Evolutionary conservation across 2,797 vertebrate species (phyloP).

Genomic region (Sebastes melanostomus): DNA sequence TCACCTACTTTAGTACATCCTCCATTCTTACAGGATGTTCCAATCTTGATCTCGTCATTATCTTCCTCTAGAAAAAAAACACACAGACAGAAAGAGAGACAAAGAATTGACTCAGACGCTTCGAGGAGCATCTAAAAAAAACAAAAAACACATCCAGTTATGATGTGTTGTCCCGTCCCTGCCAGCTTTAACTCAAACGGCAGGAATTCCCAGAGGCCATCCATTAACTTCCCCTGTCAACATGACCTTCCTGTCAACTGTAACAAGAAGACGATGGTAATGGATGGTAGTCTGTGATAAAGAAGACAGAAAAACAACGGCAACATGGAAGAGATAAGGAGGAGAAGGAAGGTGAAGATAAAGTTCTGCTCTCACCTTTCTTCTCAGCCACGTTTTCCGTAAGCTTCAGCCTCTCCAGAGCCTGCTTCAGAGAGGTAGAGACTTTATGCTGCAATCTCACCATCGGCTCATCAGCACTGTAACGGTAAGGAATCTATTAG

Average conservation of each 20-base stretch:
- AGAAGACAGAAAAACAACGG: background rate
- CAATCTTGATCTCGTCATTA: conserved; percentile 91
- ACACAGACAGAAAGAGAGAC: conserved; percentile 13
- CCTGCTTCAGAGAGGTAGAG: conserved; percentile 92
- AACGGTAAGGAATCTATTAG: conserved; percentile 29
- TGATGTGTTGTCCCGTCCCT: conserved; percentile 9
- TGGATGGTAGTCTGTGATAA: background rate
- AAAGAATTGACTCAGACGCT: background rate
- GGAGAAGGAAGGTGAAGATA: background rate
- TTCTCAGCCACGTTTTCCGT: conserved; percentile 82
- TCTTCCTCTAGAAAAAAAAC: conserved; percentile 86
- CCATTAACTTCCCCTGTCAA: conserved; percentile 61
- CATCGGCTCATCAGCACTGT: conserved; percentile 92
- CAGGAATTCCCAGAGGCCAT: conserved; percentile 46
- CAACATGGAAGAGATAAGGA: background rate
- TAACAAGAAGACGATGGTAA: conserved; percentile 2
- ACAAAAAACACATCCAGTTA: background rate
- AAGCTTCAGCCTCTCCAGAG: conserved; percentile 94
- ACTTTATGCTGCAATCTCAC: conserved; percentile 90
- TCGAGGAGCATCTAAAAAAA: conserved; percentile 12
- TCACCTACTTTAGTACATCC: conserved; percentile 92
- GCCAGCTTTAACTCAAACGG: conserved; percentile 48
- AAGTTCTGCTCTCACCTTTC: conserved; percentile 81
- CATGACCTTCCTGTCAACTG: conserved; percentile 53
- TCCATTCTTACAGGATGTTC: conserved; percentile 94